Conservation (phyloP, 2,113 vertebrate species). For the Apodemus sylvaticus region DNA sequence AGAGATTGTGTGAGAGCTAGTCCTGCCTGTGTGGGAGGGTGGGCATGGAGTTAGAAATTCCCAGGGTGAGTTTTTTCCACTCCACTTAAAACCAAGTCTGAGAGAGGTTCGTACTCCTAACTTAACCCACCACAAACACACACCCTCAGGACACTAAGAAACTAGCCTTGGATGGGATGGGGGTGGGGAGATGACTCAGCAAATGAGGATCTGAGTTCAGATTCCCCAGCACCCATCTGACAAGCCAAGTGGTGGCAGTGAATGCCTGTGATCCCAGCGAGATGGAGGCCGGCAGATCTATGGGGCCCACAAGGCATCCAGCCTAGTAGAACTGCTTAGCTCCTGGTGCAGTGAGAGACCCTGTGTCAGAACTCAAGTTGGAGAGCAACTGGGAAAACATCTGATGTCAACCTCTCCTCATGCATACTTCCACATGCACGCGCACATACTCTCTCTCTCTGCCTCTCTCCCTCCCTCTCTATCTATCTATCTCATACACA, state of each 20-base stretch:
- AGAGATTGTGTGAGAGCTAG: not conserved
- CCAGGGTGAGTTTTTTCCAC: not conserved
- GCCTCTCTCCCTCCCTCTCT: too few species aligned
- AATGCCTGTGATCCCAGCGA: not conserved
- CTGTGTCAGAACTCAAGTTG: not conserved
- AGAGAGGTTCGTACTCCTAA: not conserved
- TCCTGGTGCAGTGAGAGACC: not conserved
- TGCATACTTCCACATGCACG: not conserved
- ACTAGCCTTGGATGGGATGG: not conserved
- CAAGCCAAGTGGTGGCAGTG: not conserved
- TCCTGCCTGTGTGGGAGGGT: not conserved
- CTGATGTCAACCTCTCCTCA: not conserved
- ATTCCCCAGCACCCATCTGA: too few species aligned
- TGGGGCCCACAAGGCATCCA: too few species aligned
- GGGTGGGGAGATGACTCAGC: not conserved
- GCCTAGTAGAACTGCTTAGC: not conserved
- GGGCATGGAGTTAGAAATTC: not conserved
- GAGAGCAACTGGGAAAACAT: too few species aligned
- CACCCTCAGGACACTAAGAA: not conserved
- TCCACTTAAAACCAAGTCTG: not conserved
- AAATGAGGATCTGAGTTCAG: not conserved
- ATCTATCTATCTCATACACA: too few species aligned
- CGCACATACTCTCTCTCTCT: too few species aligned
- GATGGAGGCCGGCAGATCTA: not conserved
- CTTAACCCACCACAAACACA: too few species aligned